A percentile compares a stretch with the other conserved stretches of the same genome.
Conservation (phyloP, 2,888 invertebrate genomes). For the Epirrita christyi region DNA sequence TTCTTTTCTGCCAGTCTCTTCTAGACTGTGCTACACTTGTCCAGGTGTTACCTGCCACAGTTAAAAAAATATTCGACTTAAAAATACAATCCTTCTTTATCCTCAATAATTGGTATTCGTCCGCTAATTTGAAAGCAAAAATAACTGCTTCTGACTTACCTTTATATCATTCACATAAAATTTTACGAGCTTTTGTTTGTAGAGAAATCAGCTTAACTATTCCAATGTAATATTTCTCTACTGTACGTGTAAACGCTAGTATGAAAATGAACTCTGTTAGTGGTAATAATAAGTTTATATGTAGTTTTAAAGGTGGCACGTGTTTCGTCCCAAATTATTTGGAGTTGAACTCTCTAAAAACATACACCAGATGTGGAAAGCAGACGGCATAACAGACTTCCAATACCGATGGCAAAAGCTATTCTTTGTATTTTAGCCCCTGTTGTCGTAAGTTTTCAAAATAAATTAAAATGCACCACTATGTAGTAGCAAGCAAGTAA, state of each 20-base stretch:
- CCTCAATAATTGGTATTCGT: slow-evolving; percentile 25
- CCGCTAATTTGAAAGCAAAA: slow-evolving; percentile 14
- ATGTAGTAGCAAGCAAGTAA: slow-evolving; percentile 1
- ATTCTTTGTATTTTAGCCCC: slow-evolving; percentile 27
- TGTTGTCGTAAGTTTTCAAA: slow-evolving; percentile 20
- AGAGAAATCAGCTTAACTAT: slow-evolving; percentile 36
- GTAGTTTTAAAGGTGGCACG: slow-evolving; percentile 48
- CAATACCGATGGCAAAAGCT: slow-evolving; percentile 45
- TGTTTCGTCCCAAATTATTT: slow-evolving; percentile 50
- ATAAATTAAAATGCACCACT: slow-evolving; percentile 6
- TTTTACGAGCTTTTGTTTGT: slow-evolving; percentile 36
- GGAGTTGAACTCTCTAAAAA: slow-evolving; percentile 46
- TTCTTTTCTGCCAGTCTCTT: no score
- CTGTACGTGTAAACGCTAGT: slow-evolving; percentile 17
- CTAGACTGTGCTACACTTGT: no score
- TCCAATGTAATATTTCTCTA: slow-evolving; percentile 5
- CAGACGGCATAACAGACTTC: slow-evolving; percentile 51
- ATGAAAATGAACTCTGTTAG: background rate
- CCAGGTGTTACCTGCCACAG: no score
- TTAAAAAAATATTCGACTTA: no score
- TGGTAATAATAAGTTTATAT: slow-evolving; percentile 34
- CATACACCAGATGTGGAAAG: slow-evolving; percentile 54
- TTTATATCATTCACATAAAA: slow-evolving; percentile 38
- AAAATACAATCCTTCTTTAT: slow-evolving; percentile 14
- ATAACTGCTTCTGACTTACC: slow-evolving; percentile 37